These are phyloP conservation scores for Latrodectus hesperus DNA, from an alignment of 2,888 invertebrate species.

Conservation along the genomic window DNA sequence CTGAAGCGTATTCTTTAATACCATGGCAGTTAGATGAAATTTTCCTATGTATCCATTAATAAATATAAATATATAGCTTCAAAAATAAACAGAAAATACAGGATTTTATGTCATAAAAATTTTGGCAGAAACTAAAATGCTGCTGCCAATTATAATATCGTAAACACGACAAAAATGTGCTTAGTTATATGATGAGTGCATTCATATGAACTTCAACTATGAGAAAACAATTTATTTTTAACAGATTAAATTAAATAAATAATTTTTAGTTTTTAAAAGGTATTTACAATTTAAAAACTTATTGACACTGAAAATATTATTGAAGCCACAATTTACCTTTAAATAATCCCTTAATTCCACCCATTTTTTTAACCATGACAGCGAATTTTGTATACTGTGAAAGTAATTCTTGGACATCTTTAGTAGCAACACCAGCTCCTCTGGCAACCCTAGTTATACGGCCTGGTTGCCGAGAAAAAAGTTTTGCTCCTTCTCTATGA, in stretches of 20 bases:
- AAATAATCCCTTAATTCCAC: constrained; percentile 98
- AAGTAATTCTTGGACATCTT: constrained; percentile 97
- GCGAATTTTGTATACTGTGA: constrained; percentile 99
- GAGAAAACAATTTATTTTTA: not conserved
- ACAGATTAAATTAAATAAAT: not conserved
- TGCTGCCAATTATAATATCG: not conserved
- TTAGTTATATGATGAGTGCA: not conserved
- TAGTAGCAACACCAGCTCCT: constrained; percentile 94
- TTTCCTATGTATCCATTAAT: too few species aligned
- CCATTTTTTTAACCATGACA: constrained; percentile 99
- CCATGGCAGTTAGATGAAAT: too few species aligned
- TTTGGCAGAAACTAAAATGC: too few species aligned
- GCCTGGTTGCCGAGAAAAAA: constrained; percentile 93
- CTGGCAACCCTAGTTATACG: constrained; percentile 89
- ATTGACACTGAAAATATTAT: too few species aligned
- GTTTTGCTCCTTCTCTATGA: constrained; percentile 94
- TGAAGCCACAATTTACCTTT: constrained; percentile 78
- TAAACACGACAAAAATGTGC: not conserved
- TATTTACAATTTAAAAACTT: too few species aligned
- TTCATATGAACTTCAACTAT: not conserved
- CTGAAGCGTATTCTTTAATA: too few species aligned
- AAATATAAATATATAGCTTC: too few species aligned
- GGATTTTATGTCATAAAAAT: too few species aligned
- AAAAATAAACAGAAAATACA: too few species aligned
- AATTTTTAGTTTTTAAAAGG: too few species aligned